Evolutionary conservation across 2,797 vertebrate genomes (phyloP), one percentile per base, ranked within the genome.

Genomic region (Pelochelys cantorii): DNA sequence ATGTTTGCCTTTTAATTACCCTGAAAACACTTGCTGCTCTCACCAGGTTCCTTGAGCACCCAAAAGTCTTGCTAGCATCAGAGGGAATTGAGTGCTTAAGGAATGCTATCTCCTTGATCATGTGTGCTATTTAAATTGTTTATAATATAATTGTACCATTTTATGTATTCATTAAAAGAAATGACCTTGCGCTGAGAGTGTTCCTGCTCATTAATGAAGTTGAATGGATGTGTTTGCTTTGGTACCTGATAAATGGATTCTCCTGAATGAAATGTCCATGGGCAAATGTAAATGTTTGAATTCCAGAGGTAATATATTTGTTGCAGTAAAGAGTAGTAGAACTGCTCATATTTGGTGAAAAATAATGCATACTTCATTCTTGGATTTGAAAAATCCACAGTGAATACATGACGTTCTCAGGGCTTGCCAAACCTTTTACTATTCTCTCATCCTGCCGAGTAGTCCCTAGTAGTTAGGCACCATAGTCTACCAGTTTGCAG

Each of bases 111-210:
- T 79, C n/a, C 68, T 1, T 25, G 18, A 54, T 29, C 86, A 91
- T 17, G 2, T 80, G 34, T 2, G 17, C 74, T 23, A 23, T 92
- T 86, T 48, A 87, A 75, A 31, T 60, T 18, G 75, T 82, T 84
- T 87, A 55, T 81, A 85, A 75, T 60, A 2, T 55, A 25, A 75
- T 75, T 81, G 34, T 2, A 14, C 31, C 7, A 5, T 65, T 48
- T 5, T 65, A 54, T 90, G 82, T 89, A 60, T 82, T 78, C 82
- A 54, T 79, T 88, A 65, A 81, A 94, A 68, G 4, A 88, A 82
- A n/a, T 85, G 56, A 60, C 1, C 11, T 84, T 83, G 27, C 9
- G 88, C 2, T 0, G 17, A 42, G 15, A 83, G 31, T 88, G 90
- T 8, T 87, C 29, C 25, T 85, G 27, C 59, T 31, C 18, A 1